A percentile compares a stretch with the other conserved stretches of the same genome.
phyloP scores from a whole-genome alignment of 2,888 invertebrate genomes.

The Melieria picta region DNA sequence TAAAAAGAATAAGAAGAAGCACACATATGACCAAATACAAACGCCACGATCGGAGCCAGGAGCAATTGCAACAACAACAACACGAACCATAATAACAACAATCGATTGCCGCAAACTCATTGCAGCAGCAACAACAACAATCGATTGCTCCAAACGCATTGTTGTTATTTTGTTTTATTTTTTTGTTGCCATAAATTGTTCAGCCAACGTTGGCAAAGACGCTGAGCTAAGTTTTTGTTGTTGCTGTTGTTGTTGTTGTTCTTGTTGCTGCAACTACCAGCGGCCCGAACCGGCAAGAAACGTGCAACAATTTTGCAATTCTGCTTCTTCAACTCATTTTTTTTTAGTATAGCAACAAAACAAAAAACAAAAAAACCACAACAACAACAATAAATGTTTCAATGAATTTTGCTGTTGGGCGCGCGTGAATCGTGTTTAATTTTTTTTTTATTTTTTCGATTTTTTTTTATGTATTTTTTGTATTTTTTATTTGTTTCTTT shows the following conservation, averaged over 20 bases:
- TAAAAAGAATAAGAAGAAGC: no score
- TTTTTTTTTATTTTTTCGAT: neutral
- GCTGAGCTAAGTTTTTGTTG: no score
- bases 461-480: no score
- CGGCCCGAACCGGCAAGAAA: neutral
- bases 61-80: neutral
- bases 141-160: neutral
- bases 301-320: slow-evolving; percentile 36
- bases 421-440: slow-evolving; percentile 28
- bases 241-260: no score
- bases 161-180: no score
- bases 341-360: neutral
- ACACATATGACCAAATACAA: no score
- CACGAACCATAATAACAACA: neutral
- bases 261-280: no score
- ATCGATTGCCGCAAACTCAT: neutral
- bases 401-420: slow-evolving; percentile 36
- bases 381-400: slow-evolving; percentile 3
- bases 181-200: no score
- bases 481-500: no score
- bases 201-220: no score
- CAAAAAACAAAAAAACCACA: neutral
- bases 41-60: neutral
- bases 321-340: slow-evolving; percentile 12
- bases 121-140: neutral